Percentiles rank a stretch among this genome's conserved stretches.
phyloP scores from a whole-genome alignment of 2,888 invertebrate genomes.

The Mesochorus sp. region DNA sequence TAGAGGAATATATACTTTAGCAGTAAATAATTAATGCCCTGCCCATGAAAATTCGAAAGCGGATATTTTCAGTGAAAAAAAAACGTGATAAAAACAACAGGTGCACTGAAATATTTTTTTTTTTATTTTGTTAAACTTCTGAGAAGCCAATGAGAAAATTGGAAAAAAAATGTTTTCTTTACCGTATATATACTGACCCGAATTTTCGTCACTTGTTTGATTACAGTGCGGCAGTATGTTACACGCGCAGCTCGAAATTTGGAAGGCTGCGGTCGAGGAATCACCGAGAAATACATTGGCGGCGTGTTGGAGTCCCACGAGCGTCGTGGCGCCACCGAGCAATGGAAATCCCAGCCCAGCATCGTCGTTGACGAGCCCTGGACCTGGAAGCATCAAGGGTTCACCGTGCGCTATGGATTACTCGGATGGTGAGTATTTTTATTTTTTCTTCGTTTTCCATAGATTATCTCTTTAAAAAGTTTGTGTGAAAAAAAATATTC shows the following conservation, averaged over 20 bases:
- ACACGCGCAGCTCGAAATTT: conserved; percentile 94
- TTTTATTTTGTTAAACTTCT: too few species aligned
- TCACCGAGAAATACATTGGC: conserved; percentile 83
- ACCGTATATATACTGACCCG: too few species aligned
- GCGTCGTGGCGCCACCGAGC: conserved; percentile 74
- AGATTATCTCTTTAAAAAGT: too few species aligned
- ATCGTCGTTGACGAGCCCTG: conserved; percentile 70
- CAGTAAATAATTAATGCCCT: too few species aligned
- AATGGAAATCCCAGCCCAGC: conserved; percentile 74
- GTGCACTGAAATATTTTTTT: too few species aligned
- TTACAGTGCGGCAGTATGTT: conserved; percentile 91
- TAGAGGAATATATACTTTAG: too few species aligned
- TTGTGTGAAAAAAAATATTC: too few species aligned
- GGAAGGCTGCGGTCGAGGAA: conserved; percentile 90
- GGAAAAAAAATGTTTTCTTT: background rate
- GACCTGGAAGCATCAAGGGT: conserved; percentile 73
- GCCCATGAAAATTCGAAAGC: too few species aligned
- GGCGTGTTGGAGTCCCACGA: conserved; percentile 78
- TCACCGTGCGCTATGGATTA: conserved; percentile 84
- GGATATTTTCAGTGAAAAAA: too few species aligned
- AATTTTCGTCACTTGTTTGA: conserved; percentile 5
- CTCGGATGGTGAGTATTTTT: conserved; percentile 89
- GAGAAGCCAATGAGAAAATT: background rate
- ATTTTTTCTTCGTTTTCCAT: too few species aligned
- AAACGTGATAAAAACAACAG: background rate